These are phyloP conservation scores for Metellina segmentata DNA, from an alignment of 2,888 invertebrate genomes.

Conservation along the genomic window DNA sequence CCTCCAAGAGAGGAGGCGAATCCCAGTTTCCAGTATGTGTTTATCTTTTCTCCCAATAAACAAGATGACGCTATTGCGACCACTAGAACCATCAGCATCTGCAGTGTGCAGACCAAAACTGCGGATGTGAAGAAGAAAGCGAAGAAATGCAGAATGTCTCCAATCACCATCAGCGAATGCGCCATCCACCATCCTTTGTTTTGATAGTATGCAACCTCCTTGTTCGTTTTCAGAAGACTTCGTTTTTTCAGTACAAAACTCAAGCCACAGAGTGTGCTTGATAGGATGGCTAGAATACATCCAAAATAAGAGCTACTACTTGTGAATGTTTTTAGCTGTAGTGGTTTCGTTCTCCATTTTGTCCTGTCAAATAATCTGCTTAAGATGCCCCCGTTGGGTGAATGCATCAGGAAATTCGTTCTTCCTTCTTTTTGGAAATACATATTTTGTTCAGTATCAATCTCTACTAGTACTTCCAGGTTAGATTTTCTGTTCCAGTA, in stretches of 20 bases:
- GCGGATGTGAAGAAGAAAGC: conserved; percentile 67
- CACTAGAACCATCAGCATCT: conserved; percentile 50
- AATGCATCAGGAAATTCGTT: too few species aligned
- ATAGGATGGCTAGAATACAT: not conserved
- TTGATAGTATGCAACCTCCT: not conserved
- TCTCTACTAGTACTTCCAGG: conserved; percentile 6
- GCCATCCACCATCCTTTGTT: conserved; percentile 59
- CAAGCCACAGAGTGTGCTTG: conserved; percentile 50
- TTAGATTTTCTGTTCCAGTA: not conserved
- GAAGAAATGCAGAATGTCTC: conserved; percentile 56
- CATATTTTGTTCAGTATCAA: not conserved
- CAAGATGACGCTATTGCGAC: conserved; percentile 41
- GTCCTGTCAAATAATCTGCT: not conserved
- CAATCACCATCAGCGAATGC: conserved; percentile 62
- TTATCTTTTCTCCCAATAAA: conserved; percentile 48
- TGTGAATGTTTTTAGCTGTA: conserved; percentile 35
- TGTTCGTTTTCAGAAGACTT: conserved; percentile 21
- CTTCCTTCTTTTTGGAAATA: not conserved
- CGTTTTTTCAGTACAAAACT: conserved; percentile 57
- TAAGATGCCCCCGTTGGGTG: not conserved
- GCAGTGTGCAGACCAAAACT: conserved; percentile 53
- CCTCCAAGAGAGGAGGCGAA: conserved; percentile 50
- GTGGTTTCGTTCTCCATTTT: not conserved
- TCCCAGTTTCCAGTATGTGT: conserved; percentile 48
- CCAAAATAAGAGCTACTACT: conserved; percentile 29